Base-by-base conservation (phyloP, 2,113 vertebrate genomes). In the Sterna hirundo region DNA sequence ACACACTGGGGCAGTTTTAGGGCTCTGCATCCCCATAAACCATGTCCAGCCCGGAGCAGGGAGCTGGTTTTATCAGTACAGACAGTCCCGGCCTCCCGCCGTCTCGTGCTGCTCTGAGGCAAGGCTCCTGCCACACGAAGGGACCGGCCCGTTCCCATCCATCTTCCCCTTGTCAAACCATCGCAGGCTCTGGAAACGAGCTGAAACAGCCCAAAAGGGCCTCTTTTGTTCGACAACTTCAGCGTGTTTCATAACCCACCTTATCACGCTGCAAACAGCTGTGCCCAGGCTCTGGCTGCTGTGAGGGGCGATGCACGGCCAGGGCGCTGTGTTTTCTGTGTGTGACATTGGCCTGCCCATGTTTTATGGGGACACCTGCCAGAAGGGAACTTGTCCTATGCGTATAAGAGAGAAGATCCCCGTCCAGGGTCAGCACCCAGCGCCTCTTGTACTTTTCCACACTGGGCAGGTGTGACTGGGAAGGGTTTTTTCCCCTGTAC, bases 91-190 rank as follows among this genome's bases (percentile, higher is more conserved):
- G 64, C 81, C 25, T 93, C 49, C 21, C 0, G 0, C 52, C 1
- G 0, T 15, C 40, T 55, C 3, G 4, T 8, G 36, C 38, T 1
- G 8, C 77, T 55, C 21, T 23, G 10, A 46, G 36, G 51, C 44
- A 27, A 76, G 32, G 44, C 26, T 75, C 72, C 75, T 32, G 40
- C 60, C 8, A 3, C 0, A 0, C 0, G 0, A 27, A 54, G 55
- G 42, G 55, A 46, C 65, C 0, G 0, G 5, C 1, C 1, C 16
- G 52, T 76, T 54, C 71, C 62, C 87, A 69, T 92, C 82, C 15
- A 26, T 95, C 90, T 89, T 90, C 38, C 72, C 44, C 46, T n/a
- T 70, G 82, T 79, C 94, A 96, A 47, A 52, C 62, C 30, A 25
- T 13, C 15, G 62, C 0, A 0, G 10, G 62, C 66, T 42, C 75